A percentile compares a stretch with the other conserved stretches of the same genome.
Conservation (phyloP, 2,113 vertebrate species). For the Caracal caracal region DNA sequence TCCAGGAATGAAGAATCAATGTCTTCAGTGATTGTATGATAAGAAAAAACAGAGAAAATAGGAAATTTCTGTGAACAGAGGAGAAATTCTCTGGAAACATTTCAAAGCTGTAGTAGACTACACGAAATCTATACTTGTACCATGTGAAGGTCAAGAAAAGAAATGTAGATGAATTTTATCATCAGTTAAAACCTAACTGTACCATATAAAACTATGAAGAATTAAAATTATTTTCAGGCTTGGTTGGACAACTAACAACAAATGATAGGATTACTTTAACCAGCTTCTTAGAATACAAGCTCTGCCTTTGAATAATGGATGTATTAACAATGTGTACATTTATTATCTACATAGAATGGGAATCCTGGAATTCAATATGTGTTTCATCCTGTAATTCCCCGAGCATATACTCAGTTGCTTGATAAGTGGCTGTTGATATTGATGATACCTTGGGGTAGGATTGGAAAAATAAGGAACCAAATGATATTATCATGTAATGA, state of each 20-base stretch:
- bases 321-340: background rate
- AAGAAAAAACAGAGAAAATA: background rate
- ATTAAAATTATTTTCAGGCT: background rate
- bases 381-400: background rate
- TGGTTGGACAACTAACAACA: background rate
- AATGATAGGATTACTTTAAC: background rate
- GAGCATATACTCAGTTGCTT: background rate
- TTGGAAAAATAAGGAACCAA: background rate
- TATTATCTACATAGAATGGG: background rate
- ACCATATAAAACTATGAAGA: background rate
- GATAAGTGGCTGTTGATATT: background rate
- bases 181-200: background rate
- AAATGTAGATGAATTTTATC: background rate
- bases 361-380: background rate
- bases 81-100: background rate
- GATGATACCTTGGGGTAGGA: background rate
- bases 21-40: background rate
- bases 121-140: background rate
- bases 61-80: background rate
- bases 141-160: background rate
- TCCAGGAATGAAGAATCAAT: slow-evolving; percentile 43
- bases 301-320: background rate
- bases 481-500: background rate
- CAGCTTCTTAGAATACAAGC: background rate
- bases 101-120: background rate